A percentile compares a stretch with the other conserved stretches of the same genome.
These are phyloP conservation scores for Gymnoscelis rufifasciata DNA, from an alignment of 2,888 invertebrate species.

Conservation along the genomic window DNA sequence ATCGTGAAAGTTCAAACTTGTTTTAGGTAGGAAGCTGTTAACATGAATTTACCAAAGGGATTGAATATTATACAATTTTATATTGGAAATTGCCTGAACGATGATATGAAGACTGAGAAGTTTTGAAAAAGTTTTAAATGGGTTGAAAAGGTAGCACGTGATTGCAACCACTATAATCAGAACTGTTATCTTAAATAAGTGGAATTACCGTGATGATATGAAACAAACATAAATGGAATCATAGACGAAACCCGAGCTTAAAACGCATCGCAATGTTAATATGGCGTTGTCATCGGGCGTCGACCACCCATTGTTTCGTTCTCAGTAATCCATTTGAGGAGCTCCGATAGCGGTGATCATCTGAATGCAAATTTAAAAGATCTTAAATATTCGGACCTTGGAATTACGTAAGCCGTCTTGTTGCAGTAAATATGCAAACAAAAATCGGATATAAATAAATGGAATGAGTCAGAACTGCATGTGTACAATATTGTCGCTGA, in stretches of 20 bases:
- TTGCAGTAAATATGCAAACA: no score
- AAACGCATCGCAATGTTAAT: constrained; percentile 38
- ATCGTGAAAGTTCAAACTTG: constrained; percentile 32
- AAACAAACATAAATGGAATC: constrained; percentile 11
- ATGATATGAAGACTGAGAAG: background rate
- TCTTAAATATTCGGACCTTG: no score
- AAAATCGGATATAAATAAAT: no score
- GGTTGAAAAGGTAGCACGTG: no score
- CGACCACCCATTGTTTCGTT: constrained; percentile 45
- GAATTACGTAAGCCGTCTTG: no score
- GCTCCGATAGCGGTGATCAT: constrained; percentile 3
- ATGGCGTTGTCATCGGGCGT: constrained; percentile 55
- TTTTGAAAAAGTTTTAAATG: no score
- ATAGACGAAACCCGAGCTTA: constrained; percentile 23
- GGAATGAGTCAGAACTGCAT: no score
- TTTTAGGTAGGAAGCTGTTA: constrained; percentile 22
- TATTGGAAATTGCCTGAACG: background rate
- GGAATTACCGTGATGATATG: background rate
- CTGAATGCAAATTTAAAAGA: background rate
- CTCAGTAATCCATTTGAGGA: constrained; percentile 22
- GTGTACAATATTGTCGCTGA: no score
- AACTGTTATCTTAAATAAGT: background rate
- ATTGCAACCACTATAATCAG: no score
- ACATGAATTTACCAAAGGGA: constrained; percentile 14
- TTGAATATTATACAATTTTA: no score